These are phyloP conservation scores for Petromus typicus DNA, from an alignment of 2,113 vertebrate species.

Conservation along the genomic window DNA sequence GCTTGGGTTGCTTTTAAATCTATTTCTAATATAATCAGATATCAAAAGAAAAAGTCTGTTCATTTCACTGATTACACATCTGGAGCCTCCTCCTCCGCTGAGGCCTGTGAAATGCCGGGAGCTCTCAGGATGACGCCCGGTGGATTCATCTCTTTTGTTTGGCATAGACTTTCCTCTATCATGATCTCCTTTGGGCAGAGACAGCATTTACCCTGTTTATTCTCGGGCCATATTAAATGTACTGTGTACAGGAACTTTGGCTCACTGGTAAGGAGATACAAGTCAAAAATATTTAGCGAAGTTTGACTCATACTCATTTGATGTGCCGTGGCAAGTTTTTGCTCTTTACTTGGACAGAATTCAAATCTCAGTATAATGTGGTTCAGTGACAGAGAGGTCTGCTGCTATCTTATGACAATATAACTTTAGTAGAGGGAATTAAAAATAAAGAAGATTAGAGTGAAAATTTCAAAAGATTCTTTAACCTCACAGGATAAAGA, in stretches of 20 bases:
- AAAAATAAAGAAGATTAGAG: background rate
- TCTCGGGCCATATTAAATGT: background rate
- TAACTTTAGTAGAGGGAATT: background rate
- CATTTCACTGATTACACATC: no score
- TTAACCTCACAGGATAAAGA: background rate
- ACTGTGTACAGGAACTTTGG: background rate
- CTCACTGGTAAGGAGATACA: background rate
- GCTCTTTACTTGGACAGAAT: background rate
- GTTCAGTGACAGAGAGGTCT: background rate
- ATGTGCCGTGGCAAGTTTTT: background rate
- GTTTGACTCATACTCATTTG: background rate
- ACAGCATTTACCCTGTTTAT: background rate
- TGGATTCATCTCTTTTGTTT: background rate
- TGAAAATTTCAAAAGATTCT: background rate
- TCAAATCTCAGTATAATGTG: background rate
- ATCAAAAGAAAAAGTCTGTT: background rate
- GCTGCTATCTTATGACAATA: background rate
- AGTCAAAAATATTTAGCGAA: background rate
- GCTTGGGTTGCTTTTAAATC: background rate
- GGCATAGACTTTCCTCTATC: background rate
- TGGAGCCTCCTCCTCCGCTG: background rate
- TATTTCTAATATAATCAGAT: background rate
- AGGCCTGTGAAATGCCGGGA: background rate
- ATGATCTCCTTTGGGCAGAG: background rate
- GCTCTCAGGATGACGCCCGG: background rate